Base-by-base conservation (phyloP, 1,140 invertebrate species). In the Drosophila suzukii region DNA sequence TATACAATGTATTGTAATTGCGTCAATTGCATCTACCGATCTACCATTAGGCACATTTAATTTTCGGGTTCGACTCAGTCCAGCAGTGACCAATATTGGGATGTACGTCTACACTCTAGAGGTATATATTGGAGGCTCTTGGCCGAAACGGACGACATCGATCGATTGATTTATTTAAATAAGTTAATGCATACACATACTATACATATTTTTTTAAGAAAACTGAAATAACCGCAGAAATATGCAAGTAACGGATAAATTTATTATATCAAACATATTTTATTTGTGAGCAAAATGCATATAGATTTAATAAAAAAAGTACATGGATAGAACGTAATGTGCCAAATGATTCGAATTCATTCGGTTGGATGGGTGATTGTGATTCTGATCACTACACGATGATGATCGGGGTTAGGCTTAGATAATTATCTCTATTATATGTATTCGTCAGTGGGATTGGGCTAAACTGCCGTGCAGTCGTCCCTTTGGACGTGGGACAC, bases 261-360 rank as follows among this genome's bases (percentile, higher is more conserved):
- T 89, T 90, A 84, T 76, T 65, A 84, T 89, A 89, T 72, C 76
- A 81, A 84, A 84, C 73, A 89, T 89, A 89, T 89, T 89, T 89
- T 84, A 89, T 89, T 89, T 89, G 84, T 84, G 84, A 89, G 83
- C 72, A 79, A 86, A 88, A 89, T 89, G 84, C 84, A 84, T 89
- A 88, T 88, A 88, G 84, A 88, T 84, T 89, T 88, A 88, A 88
- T 88, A 88, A 89, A 81, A 71, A 73, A 58, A 66, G 59, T 88
- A 79, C 71, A 77, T 70, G 63, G 60, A 75, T 68, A 60, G 66
- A 81, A 60, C 47, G 36, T 55, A 50, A 66, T 46, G 55, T 34
- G 36, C 36, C 54, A 12, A 55, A 54, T 44, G 20, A 44, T n/a
- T 32, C 39, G 11, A 61, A 68, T 76, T 43, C 20, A 59, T 43